These are phyloP conservation scores for Acrobasis repandana DNA, from an alignment of 2,888 invertebrate genomes.

Conservation along the genomic window DNA sequence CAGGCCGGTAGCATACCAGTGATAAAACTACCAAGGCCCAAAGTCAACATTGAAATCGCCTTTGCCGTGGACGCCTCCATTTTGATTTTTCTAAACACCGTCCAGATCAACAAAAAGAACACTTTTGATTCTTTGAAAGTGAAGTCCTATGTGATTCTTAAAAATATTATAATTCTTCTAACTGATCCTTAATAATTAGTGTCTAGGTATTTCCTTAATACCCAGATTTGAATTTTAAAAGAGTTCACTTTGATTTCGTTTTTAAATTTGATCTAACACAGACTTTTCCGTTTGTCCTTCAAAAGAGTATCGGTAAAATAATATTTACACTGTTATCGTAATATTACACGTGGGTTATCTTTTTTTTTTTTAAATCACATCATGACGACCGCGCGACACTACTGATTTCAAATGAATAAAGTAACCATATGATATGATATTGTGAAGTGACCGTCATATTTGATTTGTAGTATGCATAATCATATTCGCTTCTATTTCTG, in stretches of 20 bases:
- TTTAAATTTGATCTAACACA: background rate
- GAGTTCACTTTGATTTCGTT: background rate
- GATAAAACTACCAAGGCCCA: conserved; percentile 87
- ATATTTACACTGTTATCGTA: conserved; percentile 17
- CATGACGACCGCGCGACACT: conserved; percentile 23
- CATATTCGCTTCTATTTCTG: background rate
- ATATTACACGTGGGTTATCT: conserved; percentile 21
- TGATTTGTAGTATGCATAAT: background rate
- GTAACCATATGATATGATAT: background rate
- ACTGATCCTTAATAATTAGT: no score
- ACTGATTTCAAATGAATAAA: conserved; percentile 12
- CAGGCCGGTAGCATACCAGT: conserved; percentile 87
- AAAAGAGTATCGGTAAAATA: background rate
- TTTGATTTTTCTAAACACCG: conserved; percentile 22
- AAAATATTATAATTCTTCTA: no score
- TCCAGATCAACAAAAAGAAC: background rate
- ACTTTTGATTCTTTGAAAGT: background rate
- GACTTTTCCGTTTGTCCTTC: background rate
- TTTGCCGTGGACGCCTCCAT: conserved; percentile 84
- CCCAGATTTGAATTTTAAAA: background rate
- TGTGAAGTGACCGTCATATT: conserved; percentile 1
- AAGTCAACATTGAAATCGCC: conserved; percentile 84
- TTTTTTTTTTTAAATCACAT: conserved; percentile 18
- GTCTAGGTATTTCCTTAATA: no score
- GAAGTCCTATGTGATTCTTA: no score